These are phyloP conservation scores for Tragelaphus scriptus DNA, from an alignment of 2,113 vertebrate species.

Conservation along the genomic window DNA sequence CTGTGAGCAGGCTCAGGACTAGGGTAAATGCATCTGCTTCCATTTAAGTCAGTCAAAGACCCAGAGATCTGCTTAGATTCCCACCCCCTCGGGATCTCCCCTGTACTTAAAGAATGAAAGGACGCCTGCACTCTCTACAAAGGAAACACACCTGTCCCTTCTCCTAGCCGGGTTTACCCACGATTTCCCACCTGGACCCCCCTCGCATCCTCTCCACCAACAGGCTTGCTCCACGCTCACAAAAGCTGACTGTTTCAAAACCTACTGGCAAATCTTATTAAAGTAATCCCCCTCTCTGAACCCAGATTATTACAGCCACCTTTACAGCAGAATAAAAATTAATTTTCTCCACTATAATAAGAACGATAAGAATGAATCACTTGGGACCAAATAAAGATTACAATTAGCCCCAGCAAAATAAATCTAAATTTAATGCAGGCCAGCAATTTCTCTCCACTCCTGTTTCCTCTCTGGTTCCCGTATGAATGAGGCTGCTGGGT, in stretches of 20 bases:
- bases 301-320: constrained; percentile 84
- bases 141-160: background rate
- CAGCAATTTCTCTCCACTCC: constrained; percentile 75
- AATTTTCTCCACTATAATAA: constrained; percentile 86
- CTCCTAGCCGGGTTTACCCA: background rate
- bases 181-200: background rate
- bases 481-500: constrained; percentile 62
- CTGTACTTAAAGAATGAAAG: background rate
- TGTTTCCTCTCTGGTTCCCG: constrained; percentile 46
- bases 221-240: constrained; percentile 65
- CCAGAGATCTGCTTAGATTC: rapidly evolving
- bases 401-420: constrained; percentile 85
- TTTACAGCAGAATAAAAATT: constrained; percentile 85
- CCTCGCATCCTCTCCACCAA: constrained; percentile 27
- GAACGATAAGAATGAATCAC: constrained; percentile 81
- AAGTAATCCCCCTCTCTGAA: constrained; percentile 81
- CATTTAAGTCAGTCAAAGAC: rapidly evolving
- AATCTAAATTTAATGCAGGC: constrained; percentile 82
- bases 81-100: rapidly evolving
- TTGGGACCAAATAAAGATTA: constrained; percentile 86
- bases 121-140: rapidly evolving
- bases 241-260: constrained; percentile 65
- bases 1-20: rapidly evolving
- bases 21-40: background rate
- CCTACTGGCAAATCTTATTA: constrained; percentile 82